Evolutionary conservation across 2,113 vertebrate genomes (phyloP).

Genomic region (Centrocercus urophasianus): DNA sequence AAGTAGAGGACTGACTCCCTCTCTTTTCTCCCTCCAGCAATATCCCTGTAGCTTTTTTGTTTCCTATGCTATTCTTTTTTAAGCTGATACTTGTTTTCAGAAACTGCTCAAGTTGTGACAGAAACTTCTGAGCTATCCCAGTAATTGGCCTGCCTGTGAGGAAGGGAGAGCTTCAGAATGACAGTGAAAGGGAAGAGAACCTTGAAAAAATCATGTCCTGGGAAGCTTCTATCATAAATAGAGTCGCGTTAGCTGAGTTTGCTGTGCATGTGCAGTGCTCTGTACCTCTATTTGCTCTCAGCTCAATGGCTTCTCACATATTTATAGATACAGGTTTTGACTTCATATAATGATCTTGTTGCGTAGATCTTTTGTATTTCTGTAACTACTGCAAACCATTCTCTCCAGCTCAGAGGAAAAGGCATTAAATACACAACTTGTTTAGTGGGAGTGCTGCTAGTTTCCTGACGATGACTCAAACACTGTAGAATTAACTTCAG

Average conservation of each 20-base stretch:
- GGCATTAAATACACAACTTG: neutral
- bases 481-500: neutral
- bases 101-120: slow-evolving; percentile 51
- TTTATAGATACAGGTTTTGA: neutral
- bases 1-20: slow-evolving; percentile 5
- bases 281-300: neutral
- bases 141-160: slow-evolving; percentile 48
- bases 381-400: neutral
- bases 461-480: neutral
- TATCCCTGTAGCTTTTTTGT: neutral
- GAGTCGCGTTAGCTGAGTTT: fast-evolving
- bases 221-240: slow-evolving; percentile 11
- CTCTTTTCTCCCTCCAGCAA: slow-evolving; percentile 28
- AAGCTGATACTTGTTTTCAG: slow-evolving; percentile 57
- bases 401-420: neutral
- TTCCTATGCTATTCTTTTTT: slow-evolving; percentile 28
- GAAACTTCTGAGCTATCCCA: slow-evolving; percentile 36
- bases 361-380: neutral
- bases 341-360: neutral
- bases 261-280: neutral
- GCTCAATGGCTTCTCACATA: neutral
- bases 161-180: slow-evolving; percentile 23
- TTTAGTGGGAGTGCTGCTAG: neutral
- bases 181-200: slow-evolving; percentile 26
- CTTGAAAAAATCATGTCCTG: neutral